These are phyloP conservation scores for Camponotus pennsylvanicus DNA, from an alignment of 1,140 invertebrate species.

Conservation along the genomic window DNA sequence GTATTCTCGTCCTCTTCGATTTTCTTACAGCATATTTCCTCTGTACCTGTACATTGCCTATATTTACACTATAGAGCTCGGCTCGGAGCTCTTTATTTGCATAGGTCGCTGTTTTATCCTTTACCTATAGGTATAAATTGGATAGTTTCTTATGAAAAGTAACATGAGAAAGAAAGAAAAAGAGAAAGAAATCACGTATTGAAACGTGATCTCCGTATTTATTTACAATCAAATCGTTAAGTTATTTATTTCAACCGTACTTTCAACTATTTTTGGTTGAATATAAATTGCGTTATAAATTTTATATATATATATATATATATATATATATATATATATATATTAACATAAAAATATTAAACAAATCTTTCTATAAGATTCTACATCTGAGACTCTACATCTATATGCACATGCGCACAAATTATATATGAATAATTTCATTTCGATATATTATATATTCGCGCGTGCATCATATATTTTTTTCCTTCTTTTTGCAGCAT, in stretches of 20 bases:
- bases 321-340: constrained; percentile 5
- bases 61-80: constrained; percentile 65
- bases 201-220: constrained; percentile 36
- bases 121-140: constrained; percentile 45
- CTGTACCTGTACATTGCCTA: constrained; percentile 52
- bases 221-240: constrained; percentile 64
- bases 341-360: constrained; percentile 34
- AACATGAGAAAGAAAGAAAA: constrained; percentile 8
- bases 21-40: constrained; percentile 60
- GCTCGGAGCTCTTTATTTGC: constrained; percentile 37
- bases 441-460: constrained; percentile 46
- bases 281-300: constrained; percentile 20
- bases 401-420: constrained; percentile 50
- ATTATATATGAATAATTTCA: constrained; percentile 47
- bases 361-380: constrained; percentile 18
- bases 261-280: constrained; percentile 17
- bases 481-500: background rate
- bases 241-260: constrained; percentile 28
- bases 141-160: constrained; percentile 59
- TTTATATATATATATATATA: too few relatives aligned
- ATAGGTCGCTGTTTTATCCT: constrained; percentile 23
- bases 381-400: background rate
- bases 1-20: constrained; percentile 57
- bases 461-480: constrained; percentile 39
- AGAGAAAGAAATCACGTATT: constrained; percentile 20